phyloP scores from a whole-genome alignment of 2,888 invertebrate genomes.

The Cheilosia impressa region DNA sequence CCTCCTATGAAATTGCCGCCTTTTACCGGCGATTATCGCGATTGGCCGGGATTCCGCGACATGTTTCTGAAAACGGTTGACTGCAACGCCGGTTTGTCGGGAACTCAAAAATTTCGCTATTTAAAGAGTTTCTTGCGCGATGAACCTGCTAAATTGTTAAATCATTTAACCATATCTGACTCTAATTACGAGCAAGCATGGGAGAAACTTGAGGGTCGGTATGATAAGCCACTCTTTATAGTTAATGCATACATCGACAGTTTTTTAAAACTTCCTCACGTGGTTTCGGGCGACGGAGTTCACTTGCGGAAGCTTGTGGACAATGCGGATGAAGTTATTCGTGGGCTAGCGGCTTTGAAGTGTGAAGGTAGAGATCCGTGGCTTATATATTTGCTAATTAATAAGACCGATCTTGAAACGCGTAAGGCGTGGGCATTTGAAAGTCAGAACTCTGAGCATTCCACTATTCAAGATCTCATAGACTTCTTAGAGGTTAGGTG shows the following conservation, averaged over 20 bases:
- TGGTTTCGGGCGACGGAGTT: not conserved
- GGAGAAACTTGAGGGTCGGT: constrained; percentile 14
- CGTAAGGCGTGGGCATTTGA: not conserved
- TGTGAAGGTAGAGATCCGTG: constrained; percentile 8
- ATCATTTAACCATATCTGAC: too few species aligned
- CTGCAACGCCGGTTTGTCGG: not conserved
- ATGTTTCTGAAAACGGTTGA: too few species aligned
- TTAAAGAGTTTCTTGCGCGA: too few species aligned
- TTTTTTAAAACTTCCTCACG: too few species aligned
- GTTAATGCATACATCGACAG: not conserved
- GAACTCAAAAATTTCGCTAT: constrained; percentile 9
- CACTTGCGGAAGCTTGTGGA: not conserved
- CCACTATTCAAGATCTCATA: not conserved
- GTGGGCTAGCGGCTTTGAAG: constrained; percentile 1
- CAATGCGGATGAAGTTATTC: not conserved
- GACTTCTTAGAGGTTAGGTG: not conserved
- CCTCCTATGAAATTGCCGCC: not conserved
- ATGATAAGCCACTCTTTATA: constrained; percentile 12
- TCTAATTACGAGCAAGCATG: too few species aligned
- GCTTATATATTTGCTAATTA: not conserved
- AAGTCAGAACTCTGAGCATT: not conserved
- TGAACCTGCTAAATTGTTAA: too few species aligned
- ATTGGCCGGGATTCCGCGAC: too few species aligned
- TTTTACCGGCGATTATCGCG: not conserved
- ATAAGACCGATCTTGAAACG: constrained; percentile 10